Evolutionary conservation across 2,113 vertebrate species (phyloP).

Genomic region (Oophaga pumilio): DNA sequence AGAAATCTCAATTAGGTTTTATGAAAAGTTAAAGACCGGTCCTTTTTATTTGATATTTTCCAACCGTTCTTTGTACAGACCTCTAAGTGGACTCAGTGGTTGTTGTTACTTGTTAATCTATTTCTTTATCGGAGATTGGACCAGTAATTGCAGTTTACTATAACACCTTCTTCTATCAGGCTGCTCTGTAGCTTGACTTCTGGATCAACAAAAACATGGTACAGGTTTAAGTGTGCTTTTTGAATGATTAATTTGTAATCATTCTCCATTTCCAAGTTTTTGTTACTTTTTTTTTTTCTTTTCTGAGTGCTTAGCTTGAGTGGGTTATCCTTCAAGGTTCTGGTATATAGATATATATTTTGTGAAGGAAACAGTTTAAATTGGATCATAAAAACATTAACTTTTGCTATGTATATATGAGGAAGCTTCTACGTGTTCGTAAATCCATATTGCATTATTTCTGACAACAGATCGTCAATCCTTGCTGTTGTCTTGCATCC

Average conservation of each 20-base stretch:
- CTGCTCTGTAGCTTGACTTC: conserved; percentile 60
- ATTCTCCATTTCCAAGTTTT: conserved; percentile 40
- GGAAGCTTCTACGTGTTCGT: conserved; percentile 48
- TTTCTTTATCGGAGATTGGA: conserved; percentile 62
- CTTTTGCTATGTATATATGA: conserved; percentile 56
- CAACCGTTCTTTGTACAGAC: conserved; percentile 60
- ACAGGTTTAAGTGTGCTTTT: conserved; percentile 41
- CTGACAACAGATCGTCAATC: conserved; percentile 46
- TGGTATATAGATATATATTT: conserved; percentile 55
- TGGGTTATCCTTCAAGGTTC: conserved; percentile 51
- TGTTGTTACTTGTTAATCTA: conserved; percentile 55
- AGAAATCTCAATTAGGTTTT: conserved; percentile 63
- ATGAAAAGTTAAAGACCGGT: conserved; percentile 61
- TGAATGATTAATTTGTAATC: conserved; percentile 15
- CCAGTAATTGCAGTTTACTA: conserved; percentile 49
- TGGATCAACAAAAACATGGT: conserved; percentile 40
- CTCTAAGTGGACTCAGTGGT: conserved; percentile 56
- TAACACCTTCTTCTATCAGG: conserved; percentile 49
- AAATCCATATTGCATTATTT: conserved; percentile 52
- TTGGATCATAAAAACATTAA: conserved; percentile 41
- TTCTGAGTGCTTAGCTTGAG: conserved; percentile 37
- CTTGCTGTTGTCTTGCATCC: conserved; percentile 57
- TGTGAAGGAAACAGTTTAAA: conserved; percentile 52
- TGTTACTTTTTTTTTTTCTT: conserved; percentile 20
- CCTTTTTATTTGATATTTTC: conserved; percentile 58